phyloP scores from a whole-genome alignment of 2,113 vertebrate species.

The Microtus ochrogaster region DNA sequence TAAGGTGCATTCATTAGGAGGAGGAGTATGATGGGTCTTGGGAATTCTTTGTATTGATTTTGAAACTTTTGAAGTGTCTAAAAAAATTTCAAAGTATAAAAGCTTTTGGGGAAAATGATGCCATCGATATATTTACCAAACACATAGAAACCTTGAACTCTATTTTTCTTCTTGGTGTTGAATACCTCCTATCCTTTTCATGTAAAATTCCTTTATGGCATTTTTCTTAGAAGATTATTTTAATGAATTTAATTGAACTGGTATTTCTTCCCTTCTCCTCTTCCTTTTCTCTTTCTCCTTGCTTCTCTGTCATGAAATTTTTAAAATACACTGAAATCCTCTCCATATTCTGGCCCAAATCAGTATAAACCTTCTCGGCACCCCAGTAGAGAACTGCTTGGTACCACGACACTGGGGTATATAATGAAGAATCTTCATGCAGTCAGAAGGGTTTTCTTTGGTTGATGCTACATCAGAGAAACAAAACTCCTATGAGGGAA shows the following conservation, averaged over 20 bases:
- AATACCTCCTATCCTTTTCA: neutral
- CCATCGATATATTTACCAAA: neutral
- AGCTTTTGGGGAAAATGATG: neutral
- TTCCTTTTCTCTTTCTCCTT: neutral
- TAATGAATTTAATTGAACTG: neutral
- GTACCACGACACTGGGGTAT: neutral
- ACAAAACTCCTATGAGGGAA: neutral
- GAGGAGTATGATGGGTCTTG: no score
- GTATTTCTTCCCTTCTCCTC: neutral
- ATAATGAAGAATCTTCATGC: neutral
- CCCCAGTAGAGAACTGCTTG: neutral
- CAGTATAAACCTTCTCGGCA: neutral
- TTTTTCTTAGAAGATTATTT: neutral
- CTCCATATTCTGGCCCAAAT: slow-evolving; percentile 36
- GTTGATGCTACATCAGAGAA: neutral
- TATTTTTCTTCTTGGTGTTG: neutral
- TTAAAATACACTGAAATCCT: neutral
- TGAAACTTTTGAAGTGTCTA: neutral
- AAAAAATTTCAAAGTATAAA: neutral
- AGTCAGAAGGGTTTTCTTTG: neutral
- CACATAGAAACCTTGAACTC: neutral
- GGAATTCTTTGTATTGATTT: neutral
- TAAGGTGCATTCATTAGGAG: no score
- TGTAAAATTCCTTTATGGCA: neutral
- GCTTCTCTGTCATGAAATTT: neutral